Evolutionary conservation across 2,888 invertebrate species (phyloP).

Genomic region (Tetanocera ferruginea): DNA sequence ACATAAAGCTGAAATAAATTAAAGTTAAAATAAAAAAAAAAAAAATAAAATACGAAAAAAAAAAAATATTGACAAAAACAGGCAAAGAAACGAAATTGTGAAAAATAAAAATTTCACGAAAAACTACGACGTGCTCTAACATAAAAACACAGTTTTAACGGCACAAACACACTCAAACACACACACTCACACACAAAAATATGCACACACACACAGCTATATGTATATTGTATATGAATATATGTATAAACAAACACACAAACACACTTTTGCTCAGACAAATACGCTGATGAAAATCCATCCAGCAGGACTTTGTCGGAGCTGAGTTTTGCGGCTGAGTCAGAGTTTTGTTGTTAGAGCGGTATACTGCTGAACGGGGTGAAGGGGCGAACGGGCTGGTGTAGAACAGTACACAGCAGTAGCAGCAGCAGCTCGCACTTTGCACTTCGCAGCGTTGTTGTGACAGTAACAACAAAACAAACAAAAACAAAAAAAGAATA

Average conservation of each 20-base stretch:
- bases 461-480: not conserved
- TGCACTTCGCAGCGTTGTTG: slow-evolving; percentile 10
- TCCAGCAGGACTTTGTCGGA: not conserved
- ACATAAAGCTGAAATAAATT: slow-evolving; percentile 3
- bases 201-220: not conserved
- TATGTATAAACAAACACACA: slow-evolving; percentile 42
- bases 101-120: slow-evolving; percentile 29
- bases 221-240: slow-evolving; percentile 24
- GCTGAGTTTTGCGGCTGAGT: not conserved
- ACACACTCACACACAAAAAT: slow-evolving; percentile 24
- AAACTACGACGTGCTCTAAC: slow-evolving; percentile 41
- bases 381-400: slow-evolving; percentile 33
- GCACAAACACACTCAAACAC: slow-evolving; percentile 16
- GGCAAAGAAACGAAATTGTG: slow-evolving; percentile 21
- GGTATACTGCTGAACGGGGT: slow-evolving; percentile 36
- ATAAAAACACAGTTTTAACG: slow-evolving; percentile 46
- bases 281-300: not conserved
- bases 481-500: not conserved
- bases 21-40: slow-evolving; percentile 22
- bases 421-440: not conserved
- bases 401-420: not conserved
- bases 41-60: not conserved
- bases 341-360: not conserved
- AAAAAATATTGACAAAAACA: slow-evolving; percentile 7
- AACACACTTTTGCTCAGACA: slow-evolving; percentile 17